Conservation (phyloP, 2,888 invertebrate genomes). For the Himalopsyche tibetana region DNA sequence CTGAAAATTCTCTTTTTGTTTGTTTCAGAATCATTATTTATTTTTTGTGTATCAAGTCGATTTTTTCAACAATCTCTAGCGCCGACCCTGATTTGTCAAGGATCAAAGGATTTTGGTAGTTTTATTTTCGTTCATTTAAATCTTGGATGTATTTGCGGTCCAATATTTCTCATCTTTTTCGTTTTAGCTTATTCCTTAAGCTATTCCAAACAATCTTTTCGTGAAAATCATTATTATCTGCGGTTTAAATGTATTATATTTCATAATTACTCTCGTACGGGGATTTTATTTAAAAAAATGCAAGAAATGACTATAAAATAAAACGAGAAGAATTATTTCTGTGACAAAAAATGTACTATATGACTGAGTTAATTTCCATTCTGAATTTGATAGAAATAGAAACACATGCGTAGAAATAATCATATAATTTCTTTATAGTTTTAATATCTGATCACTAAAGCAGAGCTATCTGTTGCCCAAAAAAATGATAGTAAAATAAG, state of each 20-base stretch:
- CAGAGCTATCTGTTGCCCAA: too few relatives aligned
- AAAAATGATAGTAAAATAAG: too few relatives aligned
- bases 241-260: neutral
- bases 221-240: neutral
- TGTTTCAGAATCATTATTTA: constrained; percentile 30
- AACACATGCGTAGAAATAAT: too few relatives aligned
- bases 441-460: too few relatives aligned
- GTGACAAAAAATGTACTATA: too few relatives aligned
- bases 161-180: neutral
- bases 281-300: neutral
- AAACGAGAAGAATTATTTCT: too few relatives aligned
- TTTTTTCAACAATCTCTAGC: constrained; percentile 21
- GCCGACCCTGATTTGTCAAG: constrained; percentile 26
- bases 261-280: neutral
- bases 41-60: constrained; percentile 19
- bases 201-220: neutral
- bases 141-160: neutral
- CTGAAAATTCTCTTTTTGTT: neutral
- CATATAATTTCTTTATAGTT: too few relatives aligned
- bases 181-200: neutral
- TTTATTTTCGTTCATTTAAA: constrained; percentile 15
- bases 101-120: constrained; percentile 29
- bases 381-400: too few relatives aligned
- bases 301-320: too few relatives aligned
- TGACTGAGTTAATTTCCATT: too few relatives aligned